Evolutionary conservation across 2,888 invertebrate genomes (phyloP), one percentile per base, ranked within the genome.

Genomic region (Bruchidius siliquastri): DNA sequence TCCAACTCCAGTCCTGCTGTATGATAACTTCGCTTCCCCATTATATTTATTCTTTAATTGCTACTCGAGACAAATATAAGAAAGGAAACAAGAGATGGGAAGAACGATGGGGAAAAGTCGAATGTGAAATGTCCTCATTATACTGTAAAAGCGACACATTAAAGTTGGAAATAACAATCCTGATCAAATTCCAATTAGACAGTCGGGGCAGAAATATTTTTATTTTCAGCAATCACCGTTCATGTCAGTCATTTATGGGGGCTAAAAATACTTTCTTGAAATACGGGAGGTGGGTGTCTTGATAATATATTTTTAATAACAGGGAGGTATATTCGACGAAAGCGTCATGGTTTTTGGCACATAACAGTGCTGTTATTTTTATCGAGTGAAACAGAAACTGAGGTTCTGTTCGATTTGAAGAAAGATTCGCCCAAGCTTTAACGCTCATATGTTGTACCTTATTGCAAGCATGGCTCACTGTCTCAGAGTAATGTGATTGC

Each of bases 111-210:
- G 74, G 72, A 71, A 77, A 75, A 76, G 73, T 74, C 73, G 75
- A 75, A 76, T 75, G 74, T 76, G 75, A 75, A 76, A 75, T 76
- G 75, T 76, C 77, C 76, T 77, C 77, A 77, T 77, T 77, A 77
- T 74, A 69, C 71, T 73, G 70, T 68, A 67, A 75, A 71, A 73
- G 75, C 71, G 72, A 26, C 49, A 74, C 76, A 75, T 76, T 75
- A 74, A 75, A 77, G 76, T 76, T 72, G 75, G 74, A 72, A 75
- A 77, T 73, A 76, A 80, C 78, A 75, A 76, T 76, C 77, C 79
- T 81, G 81, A 81, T 82, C 81, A 81, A 80, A 81, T 81, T 81
- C 81, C 80, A 81, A 82, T 82, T 82, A 81, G 81, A 80, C 76
- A 81, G 81, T 80, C 73, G 79, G 78, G 79, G 80, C 77, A 80